Evolutionary conservation across 2,113 vertebrate genomes (phyloP), one percentile per base, ranked within the genome.

Genomic region (Dryoscopus gambensis): DNA sequence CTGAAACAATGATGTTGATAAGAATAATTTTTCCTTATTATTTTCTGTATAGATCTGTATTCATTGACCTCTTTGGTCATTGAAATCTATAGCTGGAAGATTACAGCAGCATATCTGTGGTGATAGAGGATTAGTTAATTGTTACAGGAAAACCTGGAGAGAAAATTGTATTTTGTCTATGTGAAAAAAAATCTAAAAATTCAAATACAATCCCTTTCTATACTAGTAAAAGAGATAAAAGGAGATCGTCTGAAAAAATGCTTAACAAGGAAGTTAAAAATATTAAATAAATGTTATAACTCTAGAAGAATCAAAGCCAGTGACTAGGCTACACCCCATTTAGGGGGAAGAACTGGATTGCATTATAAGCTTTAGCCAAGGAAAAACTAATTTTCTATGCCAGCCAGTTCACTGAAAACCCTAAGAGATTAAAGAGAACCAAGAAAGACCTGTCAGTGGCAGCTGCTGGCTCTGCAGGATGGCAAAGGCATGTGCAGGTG

Each of bases 401-500:
- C 63, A 55, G 11, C 5, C 18, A 52, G 20, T 35, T 60, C 18
- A 14, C 12, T 56, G 53, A 37, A 16, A 69, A 6, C 22, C 33
- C 11, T 17, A 10, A 49, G 63, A 35, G 57, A 35, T 3, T 11
- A 6, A 52, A 13, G 23, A 33, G 15, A 60, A 77, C 16, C 19
- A 8, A n/a, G 20, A 0, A 0, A 70, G 37, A 33, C 9, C 15
- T 37, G 8, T 17, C 35, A 53, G 33, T 12, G 27, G 40, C 55
- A 78, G 44, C 37, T 22, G 5, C 46, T 35, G 23, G 7, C 27
- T 62, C 18, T 42, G 10, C 13, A 57, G 35, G 17, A 4, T 1
- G 16, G 27, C 0, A 0, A 49, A 19, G n/a, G 40, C 75, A 78
- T 31, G 9, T 50, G 24, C 49, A 74, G 13, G 6, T 15, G 8